A percentile compares a stretch with the other conserved stretches of the same genome.
Evolutionary conservation across 2,113 vertebrate genomes (phyloP).

Genomic region (Hippopotamus amphibius): DNA sequence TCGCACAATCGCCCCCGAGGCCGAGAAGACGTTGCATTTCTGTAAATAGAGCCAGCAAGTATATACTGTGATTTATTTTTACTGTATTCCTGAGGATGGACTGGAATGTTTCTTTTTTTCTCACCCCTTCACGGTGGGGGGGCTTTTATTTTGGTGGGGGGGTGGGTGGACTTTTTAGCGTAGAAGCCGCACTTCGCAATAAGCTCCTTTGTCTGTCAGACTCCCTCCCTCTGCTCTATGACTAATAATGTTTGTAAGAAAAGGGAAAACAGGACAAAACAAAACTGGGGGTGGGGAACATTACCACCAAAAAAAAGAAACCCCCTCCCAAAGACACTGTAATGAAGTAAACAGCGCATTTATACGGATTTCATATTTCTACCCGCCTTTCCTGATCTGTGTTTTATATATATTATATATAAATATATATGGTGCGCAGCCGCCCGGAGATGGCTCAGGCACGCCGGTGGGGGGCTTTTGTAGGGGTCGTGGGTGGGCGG

Average conservation of each 20-base stretch:
- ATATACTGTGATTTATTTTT: slow-evolving; percentile 75
- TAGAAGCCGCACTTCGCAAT: slow-evolving; percentile 87
- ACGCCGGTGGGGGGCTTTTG: not conserved
- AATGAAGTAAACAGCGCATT: slow-evolving; percentile 46
- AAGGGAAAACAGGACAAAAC: not conserved
- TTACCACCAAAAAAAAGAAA: not conserved
- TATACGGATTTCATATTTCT: slow-evolving; percentile 76
- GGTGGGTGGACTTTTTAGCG: slow-evolving; percentile 78
- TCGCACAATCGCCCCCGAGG: not conserved
- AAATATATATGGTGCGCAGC: slow-evolving; percentile 83
- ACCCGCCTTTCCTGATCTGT: slow-evolving; percentile 77
- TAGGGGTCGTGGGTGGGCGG: not conserved
- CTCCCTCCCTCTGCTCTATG: slow-evolving; percentile 1
- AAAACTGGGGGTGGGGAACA: not conserved
- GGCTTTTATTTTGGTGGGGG: slow-evolving; percentile 58
- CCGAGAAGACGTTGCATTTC: not conserved
- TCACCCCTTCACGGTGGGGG: slow-evolving; percentile 59
- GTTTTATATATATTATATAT: slow-evolving; percentile 86
- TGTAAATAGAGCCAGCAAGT: slow-evolving; percentile 80
- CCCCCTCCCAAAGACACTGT: not conserved
- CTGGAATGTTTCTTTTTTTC: not conserved
- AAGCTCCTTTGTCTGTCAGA: slow-evolving; percentile 79
- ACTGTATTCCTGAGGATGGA: slow-evolving; percentile 62
- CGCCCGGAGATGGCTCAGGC: not conserved
- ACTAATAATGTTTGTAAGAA: slow-evolving; percentile 62